These are phyloP conservation scores for Eudasyphora cyanicolor DNA, from an alignment of 2,888 invertebrate species.

Conservation along the genomic window DNA sequence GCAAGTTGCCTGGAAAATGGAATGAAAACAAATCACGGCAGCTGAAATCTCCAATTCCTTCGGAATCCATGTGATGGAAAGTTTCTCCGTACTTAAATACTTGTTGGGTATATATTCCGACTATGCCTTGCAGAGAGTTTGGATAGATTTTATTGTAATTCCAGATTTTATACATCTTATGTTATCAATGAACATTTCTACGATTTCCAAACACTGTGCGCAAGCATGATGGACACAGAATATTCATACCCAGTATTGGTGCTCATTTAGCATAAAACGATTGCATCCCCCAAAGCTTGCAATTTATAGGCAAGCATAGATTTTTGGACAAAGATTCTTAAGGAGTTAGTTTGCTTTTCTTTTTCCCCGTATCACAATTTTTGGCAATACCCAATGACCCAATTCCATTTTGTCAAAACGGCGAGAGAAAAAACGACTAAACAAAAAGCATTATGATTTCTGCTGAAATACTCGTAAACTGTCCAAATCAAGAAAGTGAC, in stretches of 20 bases:
- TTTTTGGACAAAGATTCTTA: background rate
- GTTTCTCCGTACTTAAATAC: too few species aligned
- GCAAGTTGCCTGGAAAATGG: too few species aligned
- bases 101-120: too few species aligned
- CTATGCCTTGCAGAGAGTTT: too few species aligned
- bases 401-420: slow-evolving; percentile 23
- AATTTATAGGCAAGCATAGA: background rate
- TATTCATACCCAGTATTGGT: background rate
- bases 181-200: background rate
- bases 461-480: slow-evolving; percentile 1
- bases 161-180: too few species aligned
- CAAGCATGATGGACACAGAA: background rate
- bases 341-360: too few species aligned
- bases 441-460: background rate
- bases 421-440: background rate
- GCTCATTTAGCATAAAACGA: background rate
- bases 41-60: too few species aligned
- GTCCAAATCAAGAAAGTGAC: slow-evolving; percentile 33
- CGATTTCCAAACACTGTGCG: slow-evolving; percentile 9
- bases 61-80: too few species aligned
- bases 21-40: too few species aligned
- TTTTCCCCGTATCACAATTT: background rate
- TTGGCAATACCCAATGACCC: slow-evolving; percentile 32
- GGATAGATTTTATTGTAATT: too few species aligned
- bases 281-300: slow-evolving; percentile 9